Base-by-base conservation (phyloP, 2,888 invertebrate genomes). In the Aphodius granarius region DNA sequence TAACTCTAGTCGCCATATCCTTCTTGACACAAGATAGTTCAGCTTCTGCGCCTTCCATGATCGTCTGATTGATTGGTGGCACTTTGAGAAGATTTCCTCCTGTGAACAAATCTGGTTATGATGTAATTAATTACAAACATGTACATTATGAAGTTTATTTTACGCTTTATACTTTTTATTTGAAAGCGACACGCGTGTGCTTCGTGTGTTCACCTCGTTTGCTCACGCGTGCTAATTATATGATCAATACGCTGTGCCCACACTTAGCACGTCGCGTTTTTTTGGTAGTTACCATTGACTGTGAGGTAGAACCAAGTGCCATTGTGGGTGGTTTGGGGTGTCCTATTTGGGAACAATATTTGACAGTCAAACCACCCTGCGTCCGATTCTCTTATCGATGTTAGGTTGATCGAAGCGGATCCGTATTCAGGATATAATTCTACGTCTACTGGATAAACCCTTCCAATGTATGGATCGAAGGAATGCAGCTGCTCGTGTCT, bases 311-410 rank as follows among this genome's bases (percentile, higher is more conserved):
- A 95, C 93, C 94, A 95, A 20, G 97, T 96, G 80, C 97, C 97
- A 88, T 97, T 97, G 85, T 94, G 94, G 79, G 94, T 90, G 22
- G 93, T 91, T 80, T 93, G 94, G n/a, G 96, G 95, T 74, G 94
- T 92, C 82, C 96, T 92, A 87, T 96, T 96, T 78, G 97, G 94
- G 86, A 96, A 97, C 83, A 93, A 91, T 79, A 97, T 93, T 85
- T 92, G 92, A 88, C 97, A 97, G 88, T 96, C 95, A 88, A 95
- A 97, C 91, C 95, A 95, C 80, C 97, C 97, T 83, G 94, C 93
- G 88, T 97, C 97, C 72, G 94, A 92, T 87, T 96, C 96, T 79
- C 95, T 91, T 82, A 97, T 95, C 80, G 94, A 92, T 75, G 94
- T 95, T 79, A 97, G 89, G 89, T 97, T 96, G 82, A 96, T 91